Evolutionary conservation across 1,140 invertebrate genomes (phyloP).

Genomic region (Musca vetustissima): DNA sequence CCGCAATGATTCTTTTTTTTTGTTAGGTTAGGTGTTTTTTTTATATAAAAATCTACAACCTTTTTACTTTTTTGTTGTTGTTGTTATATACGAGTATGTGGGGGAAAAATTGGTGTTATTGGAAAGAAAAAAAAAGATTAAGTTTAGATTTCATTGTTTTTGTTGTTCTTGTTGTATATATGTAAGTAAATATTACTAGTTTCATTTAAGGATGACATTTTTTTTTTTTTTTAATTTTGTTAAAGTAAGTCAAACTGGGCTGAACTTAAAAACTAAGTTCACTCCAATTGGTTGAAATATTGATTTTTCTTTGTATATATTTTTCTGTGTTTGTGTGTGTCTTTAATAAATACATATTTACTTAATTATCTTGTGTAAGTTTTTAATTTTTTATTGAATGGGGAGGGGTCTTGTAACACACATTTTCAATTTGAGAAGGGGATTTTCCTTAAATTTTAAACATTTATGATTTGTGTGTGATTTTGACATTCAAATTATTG

Average conservation of each 20-base stretch:
- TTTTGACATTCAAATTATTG: slow-evolving; percentile 13
- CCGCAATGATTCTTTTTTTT: too few relatives aligned
- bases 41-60: slow-evolving; percentile 23
- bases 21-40: background rate
- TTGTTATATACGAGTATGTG: background rate
- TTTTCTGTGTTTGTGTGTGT: background rate
- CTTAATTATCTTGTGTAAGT: background rate
- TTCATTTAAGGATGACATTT: background rate
- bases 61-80: too few relatives aligned
- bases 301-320: background rate
- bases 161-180: slow-evolving; percentile 2
- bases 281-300: slow-evolving; percentile 14
- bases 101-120: slow-evolving; percentile 18
- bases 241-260: slow-evolving; percentile 13
- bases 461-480: slow-evolving; percentile 13
- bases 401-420: background rate
- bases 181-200: slow-evolving; percentile 3
- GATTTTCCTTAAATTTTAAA: slow-evolving; percentile 1
- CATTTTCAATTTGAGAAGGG: background rate
- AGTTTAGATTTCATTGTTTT: slow-evolving; percentile 8
- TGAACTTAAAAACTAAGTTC: slow-evolving; percentile 16
- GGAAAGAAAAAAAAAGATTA: slow-evolving; percentile 14
- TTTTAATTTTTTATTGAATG: too few relatives aligned
- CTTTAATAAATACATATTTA: slow-evolving; percentile 8
- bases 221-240: too few relatives aligned